Base-by-base conservation (phyloP, 2,888 invertebrate genomes). In the Melitaea athalia region DNA sequence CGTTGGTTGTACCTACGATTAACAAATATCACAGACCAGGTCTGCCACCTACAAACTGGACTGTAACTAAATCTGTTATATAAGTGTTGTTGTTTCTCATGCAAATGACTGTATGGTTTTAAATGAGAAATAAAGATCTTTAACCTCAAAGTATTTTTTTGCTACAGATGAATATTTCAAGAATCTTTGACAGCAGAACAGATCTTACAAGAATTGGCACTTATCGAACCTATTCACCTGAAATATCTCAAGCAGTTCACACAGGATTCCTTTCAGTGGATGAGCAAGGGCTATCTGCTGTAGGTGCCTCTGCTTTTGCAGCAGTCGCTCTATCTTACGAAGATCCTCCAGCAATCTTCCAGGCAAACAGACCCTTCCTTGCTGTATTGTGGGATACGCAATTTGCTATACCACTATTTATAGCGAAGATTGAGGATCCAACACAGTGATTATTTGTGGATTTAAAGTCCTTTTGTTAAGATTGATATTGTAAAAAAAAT, bases 221-320 rank as follows among this genome's bases (percentile, higher is more conserved):
- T 6, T 85, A 77, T 68, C 77, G 76, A 0, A 73, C 77, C 1
- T 75, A 70, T 5, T 76, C 84, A 3, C 92, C 83, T 0, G 88
- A 79, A 74, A 86, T 94, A 1, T 86, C 89, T 0, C 85, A 89
- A 24, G 93, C 93, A 0, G 66, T 93, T 2, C 94, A 94, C 75
- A 89, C 93, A 17, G 93, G 93, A 0, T 80, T 85, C 17, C 75
- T 94, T n/a, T 86, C 91, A 0, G 90, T 94, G 0, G 93, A 94
- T 59, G 94, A 94, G 71, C 78, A 87, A 61, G 94, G 94, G 12
- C 91, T 89, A 0, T 82, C 86, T 1, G 94, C 93, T 0, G 85
- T 93, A 0, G 93, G 93, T 0, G 89, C 91, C 0, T 88, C 92
- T 0, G 80, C 86, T 0, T 85, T 93, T 38, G 83, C 87, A 5